These are phyloP conservation scores for human (Homo sapiens) DNA, from an alignment of 2,113 vertebrate species.

Conservation along the genomic window DNA sequence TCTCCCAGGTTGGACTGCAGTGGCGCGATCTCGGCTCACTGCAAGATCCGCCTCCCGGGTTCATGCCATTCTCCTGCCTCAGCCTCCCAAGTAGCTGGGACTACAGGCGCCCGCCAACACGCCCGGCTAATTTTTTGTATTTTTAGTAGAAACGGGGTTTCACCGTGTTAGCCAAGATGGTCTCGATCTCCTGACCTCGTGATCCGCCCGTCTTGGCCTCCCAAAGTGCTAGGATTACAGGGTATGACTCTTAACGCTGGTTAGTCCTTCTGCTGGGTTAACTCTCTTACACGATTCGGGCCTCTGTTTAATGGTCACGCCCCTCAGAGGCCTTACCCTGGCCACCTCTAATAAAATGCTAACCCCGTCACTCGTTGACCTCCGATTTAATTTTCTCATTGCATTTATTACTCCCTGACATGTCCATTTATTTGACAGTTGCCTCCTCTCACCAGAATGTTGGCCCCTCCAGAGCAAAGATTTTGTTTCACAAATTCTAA, in stretches of 20 bases:
- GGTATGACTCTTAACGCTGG: accelerated
- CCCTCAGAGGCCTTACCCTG: background rate
- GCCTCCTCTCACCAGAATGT: background rate
- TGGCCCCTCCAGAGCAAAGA: background rate
- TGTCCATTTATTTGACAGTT: background rate
- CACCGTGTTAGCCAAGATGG: no score
- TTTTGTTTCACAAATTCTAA: background rate
- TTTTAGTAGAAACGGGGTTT: no score
- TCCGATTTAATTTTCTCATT: background rate
- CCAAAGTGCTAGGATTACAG: no score
- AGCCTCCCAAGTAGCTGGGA: no score
- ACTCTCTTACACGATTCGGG: background rate
- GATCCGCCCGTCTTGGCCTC: no score
- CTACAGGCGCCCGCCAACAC: no score
- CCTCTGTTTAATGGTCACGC: background rate
- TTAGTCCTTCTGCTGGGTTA: background rate
- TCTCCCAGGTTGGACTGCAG: no score
- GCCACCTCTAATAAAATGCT: background rate
- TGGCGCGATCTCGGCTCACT: no score
- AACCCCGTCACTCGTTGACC: background rate
- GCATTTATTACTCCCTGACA: background rate
- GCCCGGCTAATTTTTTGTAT: no score
- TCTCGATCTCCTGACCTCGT: no score
- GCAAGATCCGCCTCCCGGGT: no score
- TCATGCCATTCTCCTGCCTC: no score